Percentiles rank a stretch among this genome's conserved stretches.
phyloP scores from a whole-genome alignment of 2,797 vertebrate genomes.

The Acomys russatus region DNA sequence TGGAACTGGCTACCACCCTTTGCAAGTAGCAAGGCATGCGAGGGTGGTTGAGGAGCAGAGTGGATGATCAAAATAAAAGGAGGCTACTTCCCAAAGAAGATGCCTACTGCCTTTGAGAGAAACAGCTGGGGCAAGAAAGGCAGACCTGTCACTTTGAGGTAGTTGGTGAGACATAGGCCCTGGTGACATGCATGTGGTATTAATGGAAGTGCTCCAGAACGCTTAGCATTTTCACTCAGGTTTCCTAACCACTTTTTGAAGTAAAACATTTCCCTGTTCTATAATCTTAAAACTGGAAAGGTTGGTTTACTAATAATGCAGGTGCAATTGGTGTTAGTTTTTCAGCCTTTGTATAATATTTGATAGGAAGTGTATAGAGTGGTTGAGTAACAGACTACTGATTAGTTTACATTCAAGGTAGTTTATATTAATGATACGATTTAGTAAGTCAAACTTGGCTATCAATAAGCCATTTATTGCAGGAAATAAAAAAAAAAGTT shows the following conservation, averaged over 20 bases:
- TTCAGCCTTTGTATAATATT: neutral
- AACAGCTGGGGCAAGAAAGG: neutral
- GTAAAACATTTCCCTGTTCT: neutral
- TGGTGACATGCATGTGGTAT: neutral
- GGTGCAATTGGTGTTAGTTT: neutral
- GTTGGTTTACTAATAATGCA: neutral
- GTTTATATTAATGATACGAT: neutral
- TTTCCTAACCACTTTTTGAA: neutral
- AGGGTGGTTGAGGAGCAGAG: neutral
- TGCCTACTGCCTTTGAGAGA: neutral
- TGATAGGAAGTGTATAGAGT: neutral
- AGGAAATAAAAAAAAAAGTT: constrained; percentile 9
- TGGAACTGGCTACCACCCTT: neutral
- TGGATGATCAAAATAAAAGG: neutral
- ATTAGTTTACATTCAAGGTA: constrained; percentile 2
- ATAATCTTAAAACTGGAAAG: neutral
- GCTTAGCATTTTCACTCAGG: neutral
- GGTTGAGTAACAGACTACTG: neutral
- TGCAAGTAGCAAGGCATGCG: neutral
- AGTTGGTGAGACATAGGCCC: neutral
- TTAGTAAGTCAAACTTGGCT: neutral
- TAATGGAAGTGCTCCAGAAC: neutral
- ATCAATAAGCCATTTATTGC: neutral
- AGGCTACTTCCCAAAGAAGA: neutral
- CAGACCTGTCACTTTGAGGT: neutral